These are phyloP conservation scores for Lathronympha strigana DNA, from an alignment of 2,888 invertebrate genomes.

Conservation along the genomic window DNA sequence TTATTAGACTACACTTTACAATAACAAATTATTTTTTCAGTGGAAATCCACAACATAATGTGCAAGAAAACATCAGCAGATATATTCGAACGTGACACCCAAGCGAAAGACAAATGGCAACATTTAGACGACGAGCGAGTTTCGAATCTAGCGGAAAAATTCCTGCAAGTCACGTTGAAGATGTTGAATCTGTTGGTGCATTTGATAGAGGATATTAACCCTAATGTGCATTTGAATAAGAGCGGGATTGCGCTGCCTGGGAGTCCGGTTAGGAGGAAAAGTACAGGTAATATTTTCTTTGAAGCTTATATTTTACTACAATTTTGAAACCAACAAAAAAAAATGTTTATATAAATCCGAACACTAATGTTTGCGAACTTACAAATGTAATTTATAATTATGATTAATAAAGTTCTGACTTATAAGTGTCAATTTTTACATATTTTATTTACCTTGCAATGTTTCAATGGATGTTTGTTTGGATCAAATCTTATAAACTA, in stretches of 20 bases:
- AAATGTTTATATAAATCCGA: too few relatives aligned
- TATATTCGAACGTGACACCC: conserved; percentile 72
- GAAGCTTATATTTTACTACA: not conserved
- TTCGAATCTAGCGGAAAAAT: conserved; percentile 84
- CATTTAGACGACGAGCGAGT: conserved; percentile 71
- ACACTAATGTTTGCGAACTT: too few relatives aligned
- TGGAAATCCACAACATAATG: conserved; percentile 77
- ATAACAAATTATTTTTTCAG: conserved; percentile 53
- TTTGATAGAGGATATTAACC: conserved; percentile 88
- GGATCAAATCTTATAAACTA: too few relatives aligned
- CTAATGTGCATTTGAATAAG: conserved; percentile 78
- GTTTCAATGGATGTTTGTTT: too few relatives aligned
- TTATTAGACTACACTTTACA: too few relatives aligned
- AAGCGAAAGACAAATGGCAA: conserved; percentile 70
- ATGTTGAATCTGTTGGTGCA: conserved; percentile 90
- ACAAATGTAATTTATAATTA: too few relatives aligned
- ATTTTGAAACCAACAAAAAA: too few relatives aligned
- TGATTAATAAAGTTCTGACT: too few relatives aligned
- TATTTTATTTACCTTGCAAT: too few relatives aligned
- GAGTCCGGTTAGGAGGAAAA: conserved; percentile 80
- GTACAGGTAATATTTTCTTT: conserved; percentile 60
- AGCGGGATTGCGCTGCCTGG: conserved; percentile 82
- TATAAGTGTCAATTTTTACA: too few relatives aligned
- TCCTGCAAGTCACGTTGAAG: conserved; percentile 87
- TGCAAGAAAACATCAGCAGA: conserved; percentile 65